Conservation (phyloP, 2,888 invertebrate species). For the Callyntrura sp. region DNA sequence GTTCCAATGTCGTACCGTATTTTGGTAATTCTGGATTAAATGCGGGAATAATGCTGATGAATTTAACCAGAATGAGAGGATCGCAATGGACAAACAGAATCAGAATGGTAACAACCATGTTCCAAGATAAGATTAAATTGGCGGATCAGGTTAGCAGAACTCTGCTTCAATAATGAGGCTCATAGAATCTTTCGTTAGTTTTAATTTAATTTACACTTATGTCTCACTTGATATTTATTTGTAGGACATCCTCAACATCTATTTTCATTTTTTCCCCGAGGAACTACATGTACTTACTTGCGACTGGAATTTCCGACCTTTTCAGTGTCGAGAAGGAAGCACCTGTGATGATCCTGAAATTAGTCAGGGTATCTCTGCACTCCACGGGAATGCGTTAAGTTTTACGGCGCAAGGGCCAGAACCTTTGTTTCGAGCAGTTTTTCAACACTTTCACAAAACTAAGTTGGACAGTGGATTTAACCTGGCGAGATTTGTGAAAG, state of each 20-base stretch:
- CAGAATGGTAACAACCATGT: conserved; percentile 85
- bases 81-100: conserved; percentile 85
- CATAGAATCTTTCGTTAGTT: neutral
- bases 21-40: conserved; percentile 86
- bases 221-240: neutral
- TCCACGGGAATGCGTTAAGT: conserved; percentile 85
- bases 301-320: conserved; percentile 86
- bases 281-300: conserved; percentile 85
- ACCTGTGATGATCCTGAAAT: conserved; percentile 85
- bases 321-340: conserved; percentile 85
- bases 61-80: conserved; percentile 85
- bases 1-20: conserved; percentile 85
- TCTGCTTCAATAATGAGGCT: neutral
- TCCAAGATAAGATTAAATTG: conserved; percentile 85
- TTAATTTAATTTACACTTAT: neutral
- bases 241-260: conserved; percentile 86
- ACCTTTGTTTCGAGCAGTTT: conserved; percentile 79
- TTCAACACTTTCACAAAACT: conserved; percentile 69
- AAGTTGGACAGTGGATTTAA: conserved; percentile 63
- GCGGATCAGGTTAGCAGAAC: conserved; percentile 85
- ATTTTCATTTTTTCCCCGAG: conserved; percentile 86
- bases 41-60: conserved; percentile 86
- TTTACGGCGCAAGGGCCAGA: conserved; percentile 82
- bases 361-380: conserved; percentile 84
- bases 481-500: conserved; percentile 50